Evolutionary conservation across 2,797 vertebrate species (phyloP).

Genomic region (Emydoidea blandingii): DNA sequence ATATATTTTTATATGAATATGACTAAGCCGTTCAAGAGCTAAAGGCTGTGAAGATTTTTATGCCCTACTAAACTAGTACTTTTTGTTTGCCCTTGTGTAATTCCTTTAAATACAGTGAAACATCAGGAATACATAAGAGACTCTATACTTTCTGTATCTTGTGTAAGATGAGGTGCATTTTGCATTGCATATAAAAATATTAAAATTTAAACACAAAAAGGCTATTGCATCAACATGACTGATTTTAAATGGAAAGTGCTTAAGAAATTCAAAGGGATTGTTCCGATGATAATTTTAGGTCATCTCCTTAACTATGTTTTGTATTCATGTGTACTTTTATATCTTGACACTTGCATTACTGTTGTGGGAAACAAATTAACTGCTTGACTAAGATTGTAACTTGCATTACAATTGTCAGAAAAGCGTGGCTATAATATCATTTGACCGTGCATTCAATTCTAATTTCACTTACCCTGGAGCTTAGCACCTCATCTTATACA

Average conservation of each 20-base stretch:
- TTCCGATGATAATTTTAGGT: neutral
- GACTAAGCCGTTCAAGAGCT: neutral
- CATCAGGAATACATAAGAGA: neutral
- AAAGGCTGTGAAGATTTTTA: neutral
- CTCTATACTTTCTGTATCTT: neutral
- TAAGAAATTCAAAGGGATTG: neutral
- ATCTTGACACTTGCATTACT: neutral
- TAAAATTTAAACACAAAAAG: neutral
- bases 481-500: neutral
- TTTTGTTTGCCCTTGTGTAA: neutral
- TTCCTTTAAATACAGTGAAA: neutral
- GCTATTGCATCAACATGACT: neutral
- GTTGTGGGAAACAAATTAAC: rapidly evolving
- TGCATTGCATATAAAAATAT: rapidly evolving
- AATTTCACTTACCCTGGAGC: neutral
- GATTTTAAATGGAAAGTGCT: neutral
- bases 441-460: neutral
- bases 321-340: rapidly evolving
- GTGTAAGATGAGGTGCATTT: neutral
- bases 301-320: neutral
- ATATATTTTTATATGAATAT: neutral
- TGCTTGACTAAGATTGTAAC: neutral
- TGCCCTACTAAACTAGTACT: neutral
- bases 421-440: neutral
- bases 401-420: neutral